These are phyloP conservation scores for Florisuga fusca DNA, from an alignment of 2,797 vertebrate genomes.

Conservation along the genomic window DNA sequence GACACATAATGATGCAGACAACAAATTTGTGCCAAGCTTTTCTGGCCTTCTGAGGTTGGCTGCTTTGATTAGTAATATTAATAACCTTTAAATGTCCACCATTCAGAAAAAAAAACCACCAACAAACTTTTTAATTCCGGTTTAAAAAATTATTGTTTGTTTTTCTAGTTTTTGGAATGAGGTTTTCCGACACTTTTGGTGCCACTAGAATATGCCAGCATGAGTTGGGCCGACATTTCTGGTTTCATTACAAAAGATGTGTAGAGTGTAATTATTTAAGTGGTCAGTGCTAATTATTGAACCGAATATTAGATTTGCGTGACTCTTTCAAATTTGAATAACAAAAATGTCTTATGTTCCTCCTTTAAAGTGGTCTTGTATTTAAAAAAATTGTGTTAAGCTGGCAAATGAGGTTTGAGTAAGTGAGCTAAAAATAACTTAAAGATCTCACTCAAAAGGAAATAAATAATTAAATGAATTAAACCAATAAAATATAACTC, in stretches of 20 bases:
- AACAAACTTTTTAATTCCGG: background rate
- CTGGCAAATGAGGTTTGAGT: background rate
- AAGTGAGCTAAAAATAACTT: background rate
- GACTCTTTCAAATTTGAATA: background rate
- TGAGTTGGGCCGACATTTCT: background rate
- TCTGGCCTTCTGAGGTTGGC: background rate
- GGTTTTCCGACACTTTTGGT: background rate
- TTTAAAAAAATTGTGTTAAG: background rate
- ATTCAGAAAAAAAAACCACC: background rate
- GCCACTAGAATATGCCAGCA: background rate
- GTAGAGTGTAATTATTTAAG: background rate
- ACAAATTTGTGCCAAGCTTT: background rate
- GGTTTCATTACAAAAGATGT: background rate
- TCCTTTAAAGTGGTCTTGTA: background rate
- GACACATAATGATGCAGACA: background rate
- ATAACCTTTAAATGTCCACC: background rate
- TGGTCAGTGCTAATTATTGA: background rate
- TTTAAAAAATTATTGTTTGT: rapidly evolving
- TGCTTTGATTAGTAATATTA: background rate
- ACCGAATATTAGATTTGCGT: background rate
- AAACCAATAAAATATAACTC: background rate
- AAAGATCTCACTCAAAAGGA: background rate
- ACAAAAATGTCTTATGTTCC: background rate
- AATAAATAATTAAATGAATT: background rate
- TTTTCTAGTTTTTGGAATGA: background rate